These are phyloP conservation scores for Hylia prasina DNA, from an alignment of 2,113 vertebrate species.

Conservation along the genomic window DNA sequence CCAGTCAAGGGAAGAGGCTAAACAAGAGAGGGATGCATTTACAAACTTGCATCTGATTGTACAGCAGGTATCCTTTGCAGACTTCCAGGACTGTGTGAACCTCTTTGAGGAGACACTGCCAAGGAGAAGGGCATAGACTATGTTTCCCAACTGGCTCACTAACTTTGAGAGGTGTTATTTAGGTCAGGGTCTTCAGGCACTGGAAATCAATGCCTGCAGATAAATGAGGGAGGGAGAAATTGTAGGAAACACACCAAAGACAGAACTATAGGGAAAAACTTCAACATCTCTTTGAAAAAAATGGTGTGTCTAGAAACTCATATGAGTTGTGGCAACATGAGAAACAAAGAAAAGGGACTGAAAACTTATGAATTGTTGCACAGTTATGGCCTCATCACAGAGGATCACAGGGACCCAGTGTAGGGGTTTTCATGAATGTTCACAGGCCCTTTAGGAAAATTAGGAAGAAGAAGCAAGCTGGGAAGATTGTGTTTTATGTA, in stretches of 20 bases:
- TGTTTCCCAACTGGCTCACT: not conserved
- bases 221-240: not conserved
- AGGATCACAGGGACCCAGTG: not conserved
- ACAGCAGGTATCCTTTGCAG: not conserved
- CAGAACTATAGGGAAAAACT: not conserved
- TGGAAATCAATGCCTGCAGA: not conserved
- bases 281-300: not conserved
- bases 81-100: accelerated
- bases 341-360: not conserved
- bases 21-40: not conserved
- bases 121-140: not conserved
- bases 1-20: not conserved
- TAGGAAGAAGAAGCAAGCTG: not conserved
- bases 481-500: not conserved
- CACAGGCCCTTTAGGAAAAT: not conserved
- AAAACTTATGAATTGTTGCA: not conserved
- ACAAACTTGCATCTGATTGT: not conserved
- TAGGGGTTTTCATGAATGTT: not conserved
- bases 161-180: not conserved
- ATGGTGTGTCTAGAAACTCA: not conserved
- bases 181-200: not conserved
- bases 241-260: not conserved
- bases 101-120: not conserved
- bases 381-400: not conserved
- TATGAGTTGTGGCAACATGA: not conserved